phyloP scores from a whole-genome alignment of 2,797 vertebrate genomes.

The Artibeus jamaicensis region DNA sequence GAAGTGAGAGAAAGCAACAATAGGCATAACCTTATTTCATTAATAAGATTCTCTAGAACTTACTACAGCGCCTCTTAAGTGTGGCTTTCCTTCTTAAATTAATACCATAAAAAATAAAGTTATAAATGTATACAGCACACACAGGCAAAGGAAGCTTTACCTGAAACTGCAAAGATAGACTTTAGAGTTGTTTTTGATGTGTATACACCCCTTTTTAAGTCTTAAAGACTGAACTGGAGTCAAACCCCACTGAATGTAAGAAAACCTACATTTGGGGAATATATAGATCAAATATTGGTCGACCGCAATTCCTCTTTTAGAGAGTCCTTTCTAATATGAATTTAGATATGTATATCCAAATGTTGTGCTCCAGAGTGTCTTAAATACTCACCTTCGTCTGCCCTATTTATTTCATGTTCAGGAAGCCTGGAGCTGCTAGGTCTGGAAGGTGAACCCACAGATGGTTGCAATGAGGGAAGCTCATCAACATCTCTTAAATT shows the following conservation, averaged over 20 bases:
- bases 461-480: conserved; percentile 94
- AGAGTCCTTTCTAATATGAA: neutral
- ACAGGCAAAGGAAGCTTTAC: neutral
- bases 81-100: neutral
- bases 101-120: conserved; percentile 22
- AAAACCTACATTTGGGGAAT: neutral
- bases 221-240: neutral
- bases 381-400: conserved; percentile 91
- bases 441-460: conserved; percentile 90
- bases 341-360: neutral
- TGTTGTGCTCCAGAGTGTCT: neutral
- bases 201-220: neutral
- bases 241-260: neutral
- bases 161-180: conserved; percentile 15
- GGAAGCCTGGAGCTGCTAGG: conserved; percentile 91
- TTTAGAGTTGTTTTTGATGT: conserved; percentile 15
- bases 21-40: neutral
- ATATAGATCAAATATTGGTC: neutral
- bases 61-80: neutral
- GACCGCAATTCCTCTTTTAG: neutral
- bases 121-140: neutral
- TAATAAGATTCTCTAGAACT: neutral
- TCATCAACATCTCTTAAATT: conserved; percentile 98
- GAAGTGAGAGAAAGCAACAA: neutral
- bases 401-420: conserved; percentile 92